phyloP scores from a whole-genome alignment of 2,113 vertebrate species.

The Ia io region DNA sequence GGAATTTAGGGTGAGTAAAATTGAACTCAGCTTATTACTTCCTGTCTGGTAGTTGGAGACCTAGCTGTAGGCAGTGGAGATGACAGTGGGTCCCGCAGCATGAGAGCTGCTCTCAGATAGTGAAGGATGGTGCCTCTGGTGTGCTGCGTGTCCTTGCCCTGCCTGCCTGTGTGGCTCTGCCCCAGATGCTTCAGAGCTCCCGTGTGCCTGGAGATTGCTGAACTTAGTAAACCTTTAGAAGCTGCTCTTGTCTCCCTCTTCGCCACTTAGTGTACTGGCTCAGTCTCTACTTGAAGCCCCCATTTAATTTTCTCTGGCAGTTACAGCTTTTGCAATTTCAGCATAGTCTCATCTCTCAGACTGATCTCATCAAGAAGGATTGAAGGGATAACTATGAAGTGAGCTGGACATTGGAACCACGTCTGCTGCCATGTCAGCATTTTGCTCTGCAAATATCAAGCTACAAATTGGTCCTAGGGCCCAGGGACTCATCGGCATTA shows the following conservation, averaged over 20 bases:
- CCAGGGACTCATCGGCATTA: constrained; percentile 1
- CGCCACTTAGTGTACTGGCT: constrained; percentile 45
- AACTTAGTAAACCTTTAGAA: neutral
- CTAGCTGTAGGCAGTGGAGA: neutral
- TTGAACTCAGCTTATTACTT: neutral
- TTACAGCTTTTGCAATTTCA: constrained; percentile 53
- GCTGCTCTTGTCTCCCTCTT: constrained; percentile 20
- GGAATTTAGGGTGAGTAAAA: constrained; percentile 10
- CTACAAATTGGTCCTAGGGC: neutral
- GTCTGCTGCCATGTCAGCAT: constrained; percentile 40
- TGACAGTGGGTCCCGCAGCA: fast-evolving
- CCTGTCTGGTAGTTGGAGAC: neutral
- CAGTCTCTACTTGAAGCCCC: constrained; percentile 48
- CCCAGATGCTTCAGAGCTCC: neutral
- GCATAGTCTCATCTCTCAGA: constrained; percentile 47
- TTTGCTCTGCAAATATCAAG: constrained; percentile 21
- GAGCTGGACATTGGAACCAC: constrained; percentile 34
- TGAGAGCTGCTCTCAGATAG: neutral
- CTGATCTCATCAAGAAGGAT: constrained; percentile 30
- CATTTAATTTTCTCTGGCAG: constrained; percentile 61
- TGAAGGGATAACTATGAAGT: constrained; percentile 39
- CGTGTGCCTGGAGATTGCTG: neutral
- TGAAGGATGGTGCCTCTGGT: neutral
- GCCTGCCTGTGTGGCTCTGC: neutral
- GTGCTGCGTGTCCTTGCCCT: neutral